These are phyloP conservation scores for Sussaba pulchella DNA, from an alignment of 2,888 invertebrate genomes.

Conservation along the genomic window DNA sequence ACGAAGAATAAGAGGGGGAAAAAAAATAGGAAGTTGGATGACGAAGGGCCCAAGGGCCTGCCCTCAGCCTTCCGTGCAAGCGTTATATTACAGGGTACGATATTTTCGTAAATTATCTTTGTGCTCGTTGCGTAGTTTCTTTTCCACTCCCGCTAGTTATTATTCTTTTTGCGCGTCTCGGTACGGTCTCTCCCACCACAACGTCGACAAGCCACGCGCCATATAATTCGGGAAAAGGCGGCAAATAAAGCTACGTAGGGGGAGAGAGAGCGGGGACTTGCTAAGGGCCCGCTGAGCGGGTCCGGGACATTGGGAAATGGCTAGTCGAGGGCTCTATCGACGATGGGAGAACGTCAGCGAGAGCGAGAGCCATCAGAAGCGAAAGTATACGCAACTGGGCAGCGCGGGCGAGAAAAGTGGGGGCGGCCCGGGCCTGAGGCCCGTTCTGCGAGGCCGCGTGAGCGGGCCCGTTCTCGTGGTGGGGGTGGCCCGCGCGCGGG, in stretches of 20 bases:
- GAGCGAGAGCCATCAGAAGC: conserved; percentile 38
- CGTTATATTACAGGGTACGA: conserved; percentile 52
- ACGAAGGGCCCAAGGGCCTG: conserved; percentile 43
- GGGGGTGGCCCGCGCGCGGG: conserved; percentile 21
- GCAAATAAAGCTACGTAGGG: conserved; percentile 62
- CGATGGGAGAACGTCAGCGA: conserved; percentile 27
- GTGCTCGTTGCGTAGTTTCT: conserved; percentile 49
- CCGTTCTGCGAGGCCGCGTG: conserved; percentile 37
- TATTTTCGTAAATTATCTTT: conserved; percentile 67
- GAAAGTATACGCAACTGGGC: conserved; percentile 43
- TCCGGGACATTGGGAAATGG: conserved; percentile 2
- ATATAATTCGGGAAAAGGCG: conserved; percentile 73
- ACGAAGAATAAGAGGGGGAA: conserved; percentile 1
- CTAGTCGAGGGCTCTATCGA: conserved; percentile 8
- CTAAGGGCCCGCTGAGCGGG: conserved; percentile 13
- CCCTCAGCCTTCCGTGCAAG: conserved; percentile 50
- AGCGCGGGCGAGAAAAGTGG: conserved; percentile 28
- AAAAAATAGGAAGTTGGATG: neutral
- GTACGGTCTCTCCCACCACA: conserved; percentile 30
- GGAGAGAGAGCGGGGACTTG: no score
- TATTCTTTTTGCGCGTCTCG: neutral
- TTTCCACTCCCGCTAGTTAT: neutral
- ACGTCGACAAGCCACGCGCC: conserved; percentile 76
- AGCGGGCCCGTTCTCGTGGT: conserved; percentile 19
- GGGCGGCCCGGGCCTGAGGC: conserved; percentile 16